Base-by-base conservation (phyloP, 2,113 vertebrate genomes). In the Tympanuchus pallidicinctus region DNA sequence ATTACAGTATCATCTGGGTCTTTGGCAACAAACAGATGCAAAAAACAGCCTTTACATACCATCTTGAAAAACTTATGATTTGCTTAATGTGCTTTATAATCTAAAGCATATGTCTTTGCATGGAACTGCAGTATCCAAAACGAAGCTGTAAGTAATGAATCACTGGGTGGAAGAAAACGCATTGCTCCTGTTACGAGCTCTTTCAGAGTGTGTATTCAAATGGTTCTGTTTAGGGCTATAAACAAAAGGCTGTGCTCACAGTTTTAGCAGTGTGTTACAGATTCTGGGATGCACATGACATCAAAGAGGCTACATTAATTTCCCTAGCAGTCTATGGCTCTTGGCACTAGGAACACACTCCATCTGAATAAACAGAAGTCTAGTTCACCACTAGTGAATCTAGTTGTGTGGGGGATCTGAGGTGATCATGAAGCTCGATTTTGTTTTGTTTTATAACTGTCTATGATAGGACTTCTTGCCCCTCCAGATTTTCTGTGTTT, bases 261-360 rank as follows among this genome's bases (percentile, higher is more conserved):
- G 90, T 93, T 97, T 92, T 63, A 97, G 92, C 86, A 76, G 91
- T 78, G 66, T 97, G 89, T 97, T 97, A 95, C 94, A 89, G 94
- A 97, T 97, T 98, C 98, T 99, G 98, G 98, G 97, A 97, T 97
- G 97, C 98, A 98, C 97, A 98, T 98, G 98, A 98, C 98, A 98
- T 99, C 98, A 99, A 99, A 99, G 98, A 92, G 78, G 90, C 95
- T 96, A 91, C 97, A 93, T 96, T 98, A 97, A 98, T 98, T 98
- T 98, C 96, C 96, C 97, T 97, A 96, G 96, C 98, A 98, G 97
- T 96, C 97, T 95, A 95, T 97, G 97, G 96, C 94, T 98, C 98
- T 98, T 98, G 97, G 98, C 98, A 97, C 93, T 95, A 78, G 78
- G 86, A 97, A 85, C 97, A 93, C 89, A 88, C 97, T 98, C 97